Percentiles rank a stretch among this genome's conserved stretches.
Conservation (phyloP, 2,797 vertebrate genomes). For the Eremophila alpestris region DNA sequence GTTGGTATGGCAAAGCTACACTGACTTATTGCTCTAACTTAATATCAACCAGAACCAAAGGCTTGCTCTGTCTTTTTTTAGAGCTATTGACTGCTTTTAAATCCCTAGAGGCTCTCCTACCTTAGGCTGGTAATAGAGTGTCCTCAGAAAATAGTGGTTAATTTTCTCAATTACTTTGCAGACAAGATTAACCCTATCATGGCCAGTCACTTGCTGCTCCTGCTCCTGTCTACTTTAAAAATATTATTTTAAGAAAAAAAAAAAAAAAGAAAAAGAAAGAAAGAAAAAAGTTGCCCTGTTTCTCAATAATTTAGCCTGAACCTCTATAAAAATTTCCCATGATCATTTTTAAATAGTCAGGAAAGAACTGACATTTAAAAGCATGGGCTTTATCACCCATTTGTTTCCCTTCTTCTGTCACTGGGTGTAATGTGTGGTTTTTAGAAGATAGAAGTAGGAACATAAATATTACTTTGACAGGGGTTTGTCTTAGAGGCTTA, state of each 20-base stretch:
- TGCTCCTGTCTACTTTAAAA: neutral
- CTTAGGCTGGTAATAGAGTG: neutral
- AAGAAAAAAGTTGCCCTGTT: neutral
- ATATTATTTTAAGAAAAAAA: neutral
- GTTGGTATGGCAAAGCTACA: neutral
- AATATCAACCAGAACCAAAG: neutral
- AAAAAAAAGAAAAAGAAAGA: too few species aligned
- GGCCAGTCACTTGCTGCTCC: neutral
- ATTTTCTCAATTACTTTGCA: conserved; percentile 28
- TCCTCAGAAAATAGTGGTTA: neutral
- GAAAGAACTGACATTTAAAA: neutral
- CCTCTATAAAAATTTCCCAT: neutral
- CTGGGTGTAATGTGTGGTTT: neutral
- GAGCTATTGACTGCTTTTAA: conserved; percentile 28
- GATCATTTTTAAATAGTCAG: neutral
- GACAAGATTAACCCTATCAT: neutral
- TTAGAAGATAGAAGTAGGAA: neutral
- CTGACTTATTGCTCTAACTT: conserved; percentile 1
- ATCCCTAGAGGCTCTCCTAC: neutral
- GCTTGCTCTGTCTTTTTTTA: neutral
- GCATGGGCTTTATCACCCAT: neutral
- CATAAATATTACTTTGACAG: neutral
- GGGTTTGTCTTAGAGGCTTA: neutral
- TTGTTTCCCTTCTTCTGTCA: neutral
- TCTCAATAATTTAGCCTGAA: neutral